Evolutionary conservation across 2,113 vertebrate genomes (phyloP).

Genomic region (Muscicapa adusta): DNA sequence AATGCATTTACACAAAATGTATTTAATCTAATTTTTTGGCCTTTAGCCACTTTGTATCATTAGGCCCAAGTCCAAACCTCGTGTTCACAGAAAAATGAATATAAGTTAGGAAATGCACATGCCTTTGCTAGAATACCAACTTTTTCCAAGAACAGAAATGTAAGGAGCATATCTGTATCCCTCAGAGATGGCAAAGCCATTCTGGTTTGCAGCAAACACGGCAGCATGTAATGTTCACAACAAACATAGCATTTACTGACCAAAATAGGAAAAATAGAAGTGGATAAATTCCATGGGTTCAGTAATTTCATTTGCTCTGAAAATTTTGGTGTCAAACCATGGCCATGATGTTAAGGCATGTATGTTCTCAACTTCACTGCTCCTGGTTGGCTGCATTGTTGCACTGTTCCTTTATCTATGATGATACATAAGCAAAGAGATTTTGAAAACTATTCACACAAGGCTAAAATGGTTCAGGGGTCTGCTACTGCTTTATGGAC

Average conservation of each 20-base stretch:
- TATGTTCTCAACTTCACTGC: background rate
- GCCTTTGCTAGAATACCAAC: background rate
- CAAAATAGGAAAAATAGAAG: background rate
- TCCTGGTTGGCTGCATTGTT: background rate
- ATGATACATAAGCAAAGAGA: background rate
- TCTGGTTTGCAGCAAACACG: background rate
- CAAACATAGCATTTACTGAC: background rate
- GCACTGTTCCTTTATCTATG: background rate
- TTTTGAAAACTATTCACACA: background rate
- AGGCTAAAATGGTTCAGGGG: background rate
- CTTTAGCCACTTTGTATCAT: background rate
- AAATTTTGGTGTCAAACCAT: background rate
- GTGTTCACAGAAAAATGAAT: background rate
- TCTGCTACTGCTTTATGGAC: background rate
- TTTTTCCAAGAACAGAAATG: background rate
- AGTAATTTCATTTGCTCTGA: background rate
- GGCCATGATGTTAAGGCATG: background rate
- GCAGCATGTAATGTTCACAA: background rate
- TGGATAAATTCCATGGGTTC: background rate
- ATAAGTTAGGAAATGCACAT: background rate
- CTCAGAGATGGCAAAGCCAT: background rate
- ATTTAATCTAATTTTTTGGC: background rate
- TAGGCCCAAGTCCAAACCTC: background rate
- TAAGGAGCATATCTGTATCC: background rate
- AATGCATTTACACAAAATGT: background rate